Percentiles rank a stretch among this genome's conserved stretches.
These are phyloP conservation scores for Ladona fulva DNA, from an alignment of 1,140 invertebrate genomes.

Conservation along the genomic window DNA sequence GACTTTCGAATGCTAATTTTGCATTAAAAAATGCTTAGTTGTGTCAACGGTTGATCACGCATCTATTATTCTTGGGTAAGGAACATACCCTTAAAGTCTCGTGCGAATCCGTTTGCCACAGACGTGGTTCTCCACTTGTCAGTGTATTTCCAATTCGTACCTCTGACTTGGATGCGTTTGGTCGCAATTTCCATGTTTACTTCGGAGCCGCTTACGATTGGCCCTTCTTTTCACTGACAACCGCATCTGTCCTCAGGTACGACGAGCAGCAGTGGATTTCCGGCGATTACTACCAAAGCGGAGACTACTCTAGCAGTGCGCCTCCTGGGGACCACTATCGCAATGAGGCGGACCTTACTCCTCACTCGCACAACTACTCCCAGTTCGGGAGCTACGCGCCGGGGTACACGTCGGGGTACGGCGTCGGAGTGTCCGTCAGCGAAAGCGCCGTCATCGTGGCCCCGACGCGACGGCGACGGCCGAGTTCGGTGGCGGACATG, in stretches of 20 bases:
- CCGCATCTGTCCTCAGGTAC: conserved; percentile 29
- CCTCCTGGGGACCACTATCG: conserved; percentile 25
- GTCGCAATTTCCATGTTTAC: no score
- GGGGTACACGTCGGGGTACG: not conserved
- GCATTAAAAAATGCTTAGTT: no score
- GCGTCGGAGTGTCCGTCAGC: not conserved
- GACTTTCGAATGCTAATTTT: no score
- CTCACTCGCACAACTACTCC: conserved; percentile 33
- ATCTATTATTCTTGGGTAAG: no score
- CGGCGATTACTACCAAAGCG: conserved; percentile 41
- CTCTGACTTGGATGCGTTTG: conserved; percentile 45
- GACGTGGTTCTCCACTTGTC: no score
- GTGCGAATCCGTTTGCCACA: no score
- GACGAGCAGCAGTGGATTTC: conserved; percentile 61
- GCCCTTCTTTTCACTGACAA: no score
- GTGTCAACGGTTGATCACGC: no score
- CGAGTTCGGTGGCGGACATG: conserved; percentile 14
- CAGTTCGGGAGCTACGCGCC: not conserved
- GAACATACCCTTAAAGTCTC: no score
- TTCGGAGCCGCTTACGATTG: no score
- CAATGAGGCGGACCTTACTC: conserved; percentile 21
- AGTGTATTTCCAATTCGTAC: no score
- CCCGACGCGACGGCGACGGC: conserved; percentile 12
- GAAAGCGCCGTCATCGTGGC: conserved; percentile 7
- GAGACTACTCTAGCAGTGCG: conserved; percentile 30